Evolutionary conservation across 2,888 invertebrate genomes (phyloP).

Genomic region (Acronicta psi): DNA sequence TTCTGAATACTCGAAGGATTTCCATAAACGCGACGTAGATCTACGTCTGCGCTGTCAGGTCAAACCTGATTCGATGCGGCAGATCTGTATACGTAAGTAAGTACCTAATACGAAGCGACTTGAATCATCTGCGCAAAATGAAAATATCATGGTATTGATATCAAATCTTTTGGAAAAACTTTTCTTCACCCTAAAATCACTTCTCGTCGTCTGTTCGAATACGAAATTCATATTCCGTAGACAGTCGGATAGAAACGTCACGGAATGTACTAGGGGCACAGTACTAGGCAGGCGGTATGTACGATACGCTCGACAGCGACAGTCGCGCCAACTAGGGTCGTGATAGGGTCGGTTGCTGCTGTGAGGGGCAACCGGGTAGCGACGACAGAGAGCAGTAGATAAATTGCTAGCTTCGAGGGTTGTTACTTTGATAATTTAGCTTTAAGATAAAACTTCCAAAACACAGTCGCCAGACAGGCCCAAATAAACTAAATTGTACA

Average conservation of each 20-base stretch:
- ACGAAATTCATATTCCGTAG: constrained; percentile 8
- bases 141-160: no score
- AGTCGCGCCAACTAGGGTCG: constrained; percentile 57
- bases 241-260: constrained; percentile 70
- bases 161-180: no score
- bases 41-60: no score
- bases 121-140: no score
- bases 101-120: no score
- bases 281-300: constrained; percentile 61
- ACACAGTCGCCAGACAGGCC: no score
- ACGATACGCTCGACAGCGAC: constrained; percentile 55
- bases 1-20: no score
- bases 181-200: background rate
- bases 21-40: no score
- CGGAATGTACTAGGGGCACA: constrained; percentile 75
- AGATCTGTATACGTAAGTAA: no score
- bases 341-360: constrained; percentile 52
- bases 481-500: no score
- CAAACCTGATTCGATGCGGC: no score
- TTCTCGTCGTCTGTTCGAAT: constrained; percentile 7
- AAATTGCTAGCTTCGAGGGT: constrained; percentile 41
- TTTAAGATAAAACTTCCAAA: background rate
- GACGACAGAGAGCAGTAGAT: no score
- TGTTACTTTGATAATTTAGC: constrained; percentile 20
- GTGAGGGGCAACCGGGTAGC: constrained; percentile 64